These are phyloP conservation scores for Mylabris phalerata DNA, from an alignment of 1,140 invertebrate species.

Conservation along the genomic window DNA sequence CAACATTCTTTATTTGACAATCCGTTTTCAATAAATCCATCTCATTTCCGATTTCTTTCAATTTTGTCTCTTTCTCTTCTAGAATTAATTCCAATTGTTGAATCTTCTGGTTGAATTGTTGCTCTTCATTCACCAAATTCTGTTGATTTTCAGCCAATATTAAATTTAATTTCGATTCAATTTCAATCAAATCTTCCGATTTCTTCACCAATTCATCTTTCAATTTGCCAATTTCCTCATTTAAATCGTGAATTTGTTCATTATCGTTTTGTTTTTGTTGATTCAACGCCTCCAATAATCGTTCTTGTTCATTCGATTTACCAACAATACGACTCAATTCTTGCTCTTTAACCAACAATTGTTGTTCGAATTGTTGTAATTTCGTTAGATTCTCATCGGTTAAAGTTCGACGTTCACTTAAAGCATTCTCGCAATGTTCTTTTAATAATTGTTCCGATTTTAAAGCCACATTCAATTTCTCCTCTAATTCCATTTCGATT, in stretches of 20 bases:
- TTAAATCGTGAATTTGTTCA: slow-evolving; percentile 30
- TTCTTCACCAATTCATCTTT: slow-evolving; percentile 41
- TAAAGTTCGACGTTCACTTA: not conserved
- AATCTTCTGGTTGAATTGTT: slow-evolving; percentile 7
- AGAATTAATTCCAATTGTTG: slow-evolving; percentile 22
- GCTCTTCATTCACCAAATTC: slow-evolving; percentile 42
- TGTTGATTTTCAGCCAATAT: slow-evolving; percentile 39
- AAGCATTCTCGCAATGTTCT: slow-evolving; percentile 1
- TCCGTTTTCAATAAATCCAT: slow-evolving; percentile 41
- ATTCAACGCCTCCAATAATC: too few relatives aligned
- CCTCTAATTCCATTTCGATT: slow-evolving; percentile 9
- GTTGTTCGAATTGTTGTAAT: slow-evolving; percentile 4
- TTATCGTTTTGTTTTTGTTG: too few relatives aligned
- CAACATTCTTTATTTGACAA: not conserved
- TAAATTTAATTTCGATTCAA: slow-evolving; percentile 41
- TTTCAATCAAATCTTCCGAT: slow-evolving; percentile 33
- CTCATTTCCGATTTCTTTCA: slow-evolving; percentile 41
- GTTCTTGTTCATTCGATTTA: too few relatives aligned
- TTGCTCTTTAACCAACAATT: too few relatives aligned
- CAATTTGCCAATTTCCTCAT: slow-evolving; percentile 40
- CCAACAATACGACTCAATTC: too few relatives aligned
- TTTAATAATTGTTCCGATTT: slow-evolving; percentile 9
- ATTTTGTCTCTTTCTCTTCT: slow-evolving; percentile 40
- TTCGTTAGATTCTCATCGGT: slow-evolving; percentile 1
- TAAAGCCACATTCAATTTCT: slow-evolving; percentile 8